These are phyloP conservation scores for Patiria pectinifera DNA, from an alignment of 53 echinoderm and acorn worm species.

Conservation along the genomic window DNA sequence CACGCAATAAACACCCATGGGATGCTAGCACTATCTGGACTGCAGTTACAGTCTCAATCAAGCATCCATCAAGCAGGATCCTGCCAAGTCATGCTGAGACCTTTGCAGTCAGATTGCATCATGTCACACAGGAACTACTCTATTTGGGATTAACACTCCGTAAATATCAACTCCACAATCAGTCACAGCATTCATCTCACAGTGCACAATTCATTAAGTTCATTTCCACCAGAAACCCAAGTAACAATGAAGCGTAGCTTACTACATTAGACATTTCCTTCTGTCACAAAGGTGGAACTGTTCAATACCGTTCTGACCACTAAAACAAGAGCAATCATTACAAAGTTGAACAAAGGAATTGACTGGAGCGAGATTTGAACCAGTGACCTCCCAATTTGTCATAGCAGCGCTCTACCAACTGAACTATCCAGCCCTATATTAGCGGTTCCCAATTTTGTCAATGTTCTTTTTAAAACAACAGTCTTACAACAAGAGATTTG, in stretches of 20 bases:
- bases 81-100: conserved; percentile 41
- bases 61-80: conserved; percentile 42
- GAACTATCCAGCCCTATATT: too few relatives aligned
- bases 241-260: conserved; percentile 29
- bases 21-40: conserved; percentile 22
- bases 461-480: neutral
- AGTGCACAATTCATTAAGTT: conserved; percentile 39
- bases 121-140: conserved; percentile 44
- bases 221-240: conserved; percentile 35
- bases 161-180: conserved; percentile 7
- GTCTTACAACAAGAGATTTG: too few relatives aligned
- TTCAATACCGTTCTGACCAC: neutral
- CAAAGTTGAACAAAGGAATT: neutral
- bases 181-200: neutral
- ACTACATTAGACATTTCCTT: neutral
- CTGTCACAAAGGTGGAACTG: neutral
- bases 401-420: too few relatives aligned
- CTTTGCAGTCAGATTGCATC: neutral
- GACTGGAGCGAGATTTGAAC: too few relatives aligned
- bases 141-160: conserved; percentile 50
- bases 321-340: neutral
- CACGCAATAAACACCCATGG: conserved; percentile 51
- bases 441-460: too few relatives aligned
- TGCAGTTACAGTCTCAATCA: neutral
- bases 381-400: too few relatives aligned